phyloP scores from a whole-genome alignment of 2,888 invertebrate genomes.

The Acrocyrtus sp. region DNA sequence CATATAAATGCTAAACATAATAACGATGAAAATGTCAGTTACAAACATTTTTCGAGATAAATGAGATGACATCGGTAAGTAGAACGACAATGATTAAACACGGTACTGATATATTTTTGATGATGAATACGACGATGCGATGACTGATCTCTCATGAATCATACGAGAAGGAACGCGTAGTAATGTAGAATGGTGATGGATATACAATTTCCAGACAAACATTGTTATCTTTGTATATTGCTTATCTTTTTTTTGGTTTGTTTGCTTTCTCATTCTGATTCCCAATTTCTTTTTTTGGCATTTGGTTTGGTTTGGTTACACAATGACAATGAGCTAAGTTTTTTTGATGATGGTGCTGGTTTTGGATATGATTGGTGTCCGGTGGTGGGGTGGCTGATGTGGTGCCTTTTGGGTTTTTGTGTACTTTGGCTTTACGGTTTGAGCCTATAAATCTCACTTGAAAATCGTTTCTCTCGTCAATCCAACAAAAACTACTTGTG shows the following conservation, averaged over 20 bases:
- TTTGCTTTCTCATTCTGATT: too few relatives aligned
- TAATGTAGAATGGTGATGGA: constrained; percentile 37
- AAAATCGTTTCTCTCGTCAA: constrained; percentile 47
- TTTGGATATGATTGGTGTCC: too few relatives aligned
- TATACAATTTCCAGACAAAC: constrained; percentile 52
- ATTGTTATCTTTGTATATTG: constrained; percentile 40
- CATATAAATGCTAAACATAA: too few relatives aligned
- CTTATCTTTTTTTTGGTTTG: constrained; percentile 40
- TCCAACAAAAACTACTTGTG: constrained; percentile 27
- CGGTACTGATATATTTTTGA: too few relatives aligned
- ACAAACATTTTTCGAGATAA: too few relatives aligned
- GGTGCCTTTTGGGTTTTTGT: too few relatives aligned
- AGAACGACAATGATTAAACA: constrained; percentile 44
- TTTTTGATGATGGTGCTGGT: constrained; percentile 26
- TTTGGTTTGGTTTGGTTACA: constrained; percentile 36
- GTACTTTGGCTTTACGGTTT: constrained; percentile 46
- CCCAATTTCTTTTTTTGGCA: too few relatives aligned
- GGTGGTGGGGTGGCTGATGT: too few relatives aligned
- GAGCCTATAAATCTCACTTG: constrained; percentile 52
- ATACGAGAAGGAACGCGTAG: too few relatives aligned
- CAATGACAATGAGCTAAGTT: constrained; percentile 32
- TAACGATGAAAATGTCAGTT: too few relatives aligned
- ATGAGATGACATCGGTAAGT: too few relatives aligned
- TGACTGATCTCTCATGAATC: constrained; percentile 42
- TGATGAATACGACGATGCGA: constrained; percentile 9